Conservation (phyloP, 2,888 invertebrate species). For the Ormyrus pomaceus region DNA sequence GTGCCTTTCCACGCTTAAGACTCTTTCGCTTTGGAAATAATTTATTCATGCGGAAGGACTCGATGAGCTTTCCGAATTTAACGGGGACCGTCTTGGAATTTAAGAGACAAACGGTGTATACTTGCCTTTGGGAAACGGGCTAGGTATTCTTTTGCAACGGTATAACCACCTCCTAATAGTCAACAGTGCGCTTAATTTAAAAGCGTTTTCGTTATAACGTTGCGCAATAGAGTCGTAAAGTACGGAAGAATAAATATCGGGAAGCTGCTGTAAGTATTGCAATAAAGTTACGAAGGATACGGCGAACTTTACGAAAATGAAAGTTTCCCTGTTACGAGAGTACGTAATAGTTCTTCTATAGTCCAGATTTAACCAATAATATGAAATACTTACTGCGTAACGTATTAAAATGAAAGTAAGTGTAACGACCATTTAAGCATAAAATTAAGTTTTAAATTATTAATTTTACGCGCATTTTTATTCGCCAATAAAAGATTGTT, state of each 20-base stretch:
- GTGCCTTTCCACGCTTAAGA: background rate
- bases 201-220: background rate
- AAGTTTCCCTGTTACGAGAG: slow-evolving; percentile 11
- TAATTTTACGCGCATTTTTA: too few species aligned
- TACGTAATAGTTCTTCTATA: background rate
- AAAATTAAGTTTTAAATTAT: background rate
- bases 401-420: too few species aligned
- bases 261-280: slow-evolving; percentile 1
- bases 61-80: slow-evolving; percentile 3
- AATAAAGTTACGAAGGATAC: background rate
- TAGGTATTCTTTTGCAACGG: slow-evolving; percentile 3
- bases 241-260: slow-evolving; percentile 1
- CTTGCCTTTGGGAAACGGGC: slow-evolving; percentile 3
- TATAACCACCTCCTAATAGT: background rate
- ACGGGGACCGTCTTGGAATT: background rate
- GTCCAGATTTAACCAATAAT: slow-evolving; percentile 1
- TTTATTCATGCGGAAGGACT: slow-evolving; percentile 26
- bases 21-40: slow-evolving; percentile 6
- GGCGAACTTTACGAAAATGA: slow-evolving; percentile 11
- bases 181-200: background rate
- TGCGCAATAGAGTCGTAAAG: background rate
- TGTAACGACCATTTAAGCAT: background rate
- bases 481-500: background rate
- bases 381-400: background rate
- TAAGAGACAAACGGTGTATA: background rate